Evolutionary conservation across 2,797 vertebrate species (phyloP).

Genomic region (Rhinella marina): DNA sequence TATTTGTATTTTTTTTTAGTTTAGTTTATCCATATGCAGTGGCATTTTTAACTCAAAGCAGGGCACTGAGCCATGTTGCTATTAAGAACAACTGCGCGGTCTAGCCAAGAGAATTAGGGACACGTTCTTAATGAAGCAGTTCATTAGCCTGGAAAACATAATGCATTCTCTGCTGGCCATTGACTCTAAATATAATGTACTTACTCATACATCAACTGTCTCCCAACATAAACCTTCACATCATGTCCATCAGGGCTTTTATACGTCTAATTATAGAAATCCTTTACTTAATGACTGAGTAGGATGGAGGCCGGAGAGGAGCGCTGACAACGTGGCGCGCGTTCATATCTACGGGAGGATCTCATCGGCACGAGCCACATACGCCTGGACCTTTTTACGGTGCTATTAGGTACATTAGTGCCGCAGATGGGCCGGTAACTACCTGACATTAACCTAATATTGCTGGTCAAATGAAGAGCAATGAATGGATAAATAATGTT

Average conservation of each 20-base stretch:
- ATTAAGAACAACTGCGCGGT: slow-evolving; percentile 40
- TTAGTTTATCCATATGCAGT: not conserved
- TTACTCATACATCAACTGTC: slow-evolving; percentile 53
- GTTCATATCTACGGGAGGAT: slow-evolving; percentile 4
- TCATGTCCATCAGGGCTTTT: slow-evolving; percentile 52
- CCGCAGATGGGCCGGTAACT: not conserved
- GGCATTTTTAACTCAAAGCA: slow-evolving; percentile 31
- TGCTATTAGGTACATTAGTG: slow-evolving; percentile 15
- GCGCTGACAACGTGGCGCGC: not conserved
- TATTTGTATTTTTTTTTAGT: not conserved
- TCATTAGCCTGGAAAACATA: slow-evolving; percentile 53
- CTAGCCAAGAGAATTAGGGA: slow-evolving; percentile 50
- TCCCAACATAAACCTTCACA: slow-evolving; percentile 38
- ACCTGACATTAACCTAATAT: slow-evolving; percentile 3
- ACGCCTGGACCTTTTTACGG: slow-evolving; percentile 8
- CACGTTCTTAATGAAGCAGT: slow-evolving; percentile 54
- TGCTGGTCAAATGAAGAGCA: not conserved
- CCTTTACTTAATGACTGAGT: slow-evolving; percentile 22
- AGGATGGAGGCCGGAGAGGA: slow-evolving; percentile 11
- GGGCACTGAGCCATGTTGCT: slow-evolving; percentile 43
- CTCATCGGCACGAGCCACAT: slow-evolving; percentile 1
- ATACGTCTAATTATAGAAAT: slow-evolving; percentile 41
- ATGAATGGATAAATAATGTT: not conserved
- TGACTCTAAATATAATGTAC: slow-evolving; percentile 54
- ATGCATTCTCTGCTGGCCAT: slow-evolving; percentile 44